Evolutionary conservation across 2,888 invertebrate genomes (phyloP).

Genomic region (Morpho deidamia): DNA sequence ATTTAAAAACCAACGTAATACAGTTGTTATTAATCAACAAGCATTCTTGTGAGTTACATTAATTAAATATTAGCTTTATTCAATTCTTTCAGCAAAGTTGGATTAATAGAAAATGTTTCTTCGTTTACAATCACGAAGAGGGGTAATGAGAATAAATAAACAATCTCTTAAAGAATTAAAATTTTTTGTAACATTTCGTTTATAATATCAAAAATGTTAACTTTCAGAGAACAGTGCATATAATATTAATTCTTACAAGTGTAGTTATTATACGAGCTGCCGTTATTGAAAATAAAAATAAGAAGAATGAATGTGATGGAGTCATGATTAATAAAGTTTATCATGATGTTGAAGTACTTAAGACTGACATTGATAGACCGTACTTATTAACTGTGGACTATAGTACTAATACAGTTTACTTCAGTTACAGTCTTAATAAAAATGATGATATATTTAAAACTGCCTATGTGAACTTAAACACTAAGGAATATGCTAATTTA

Average conservation of each 20-base stretch:
- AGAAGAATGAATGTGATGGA: conserved; percentile 33
- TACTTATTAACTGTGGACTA: conserved; percentile 49
- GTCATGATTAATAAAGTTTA: conserved; percentile 37
- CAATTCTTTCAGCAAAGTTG: too few relatives aligned
- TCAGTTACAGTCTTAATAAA: conserved; percentile 45
- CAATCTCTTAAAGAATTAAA: too few relatives aligned
- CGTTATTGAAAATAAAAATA: conserved; percentile 9
- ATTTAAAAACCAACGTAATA: background rate
- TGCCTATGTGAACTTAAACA: conserved; percentile 47
- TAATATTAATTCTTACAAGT: conserved; percentile 1
- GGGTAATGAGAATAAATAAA: too few relatives aligned
- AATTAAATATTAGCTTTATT: background rate
- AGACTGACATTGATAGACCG: conserved; percentile 44
- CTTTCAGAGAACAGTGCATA: conserved; percentile 12
- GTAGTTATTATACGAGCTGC: conserved; percentile 3
- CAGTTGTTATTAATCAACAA: background rate
- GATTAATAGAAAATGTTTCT: too few relatives aligned
- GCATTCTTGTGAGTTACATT: conserved; percentile 2
- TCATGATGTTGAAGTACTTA: conserved; percentile 44
- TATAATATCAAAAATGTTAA: background rate
- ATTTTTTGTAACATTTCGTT: too few relatives aligned
- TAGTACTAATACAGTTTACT: conserved; percentile 48
- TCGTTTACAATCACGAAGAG: too few relatives aligned
- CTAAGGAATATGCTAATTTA: conserved; percentile 44
- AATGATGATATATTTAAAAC: conserved; percentile 42